phyloP scores from a whole-genome alignment of 2,113 vertebrate species.

The Pterocles burchelli region DNA sequence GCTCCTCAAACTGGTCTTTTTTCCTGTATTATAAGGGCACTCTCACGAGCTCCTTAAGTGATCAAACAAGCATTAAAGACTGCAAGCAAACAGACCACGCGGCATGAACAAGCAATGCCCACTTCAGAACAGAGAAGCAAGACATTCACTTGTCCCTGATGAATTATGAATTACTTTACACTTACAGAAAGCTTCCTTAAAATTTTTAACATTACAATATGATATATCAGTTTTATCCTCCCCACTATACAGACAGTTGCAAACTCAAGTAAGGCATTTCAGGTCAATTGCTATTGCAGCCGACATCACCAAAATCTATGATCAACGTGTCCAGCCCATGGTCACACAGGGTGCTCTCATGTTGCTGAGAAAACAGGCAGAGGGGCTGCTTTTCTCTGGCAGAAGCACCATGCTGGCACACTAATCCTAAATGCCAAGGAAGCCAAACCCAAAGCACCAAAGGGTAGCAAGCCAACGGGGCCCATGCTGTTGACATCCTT shows the following conservation, averaged over 20 bases:
- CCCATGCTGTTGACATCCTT: accelerated
- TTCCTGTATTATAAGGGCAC: not conserved
- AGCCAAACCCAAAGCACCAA: not conserved
- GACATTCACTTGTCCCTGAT: conserved; percentile 3
- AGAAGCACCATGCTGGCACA: not conserved
- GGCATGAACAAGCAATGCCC: conserved; percentile 26
- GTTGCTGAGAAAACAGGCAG: not conserved
- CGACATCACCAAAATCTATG: not conserved
- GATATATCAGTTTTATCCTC: not conserved
- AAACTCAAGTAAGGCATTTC: not conserved
- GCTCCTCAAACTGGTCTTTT: conserved; percentile 9
- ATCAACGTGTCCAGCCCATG: accelerated
- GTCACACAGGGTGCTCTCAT: not conserved
- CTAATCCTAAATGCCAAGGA: not conserved
- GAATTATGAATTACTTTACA: conserved; percentile 39
- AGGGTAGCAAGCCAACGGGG: not conserved
- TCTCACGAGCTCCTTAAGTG: conserved; percentile 19
- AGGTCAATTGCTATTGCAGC: not conserved
- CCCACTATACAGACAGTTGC: not conserved
- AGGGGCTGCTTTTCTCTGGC: not conserved
- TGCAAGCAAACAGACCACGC: conserved; percentile 37
- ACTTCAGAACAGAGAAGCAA: conserved; percentile 41
- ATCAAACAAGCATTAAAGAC: conserved; percentile 47
- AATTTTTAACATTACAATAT: not conserved
- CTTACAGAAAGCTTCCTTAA: not conserved